phyloP scores from a whole-genome alignment of 2,113 vertebrate genomes.

The Corythoichthys intestinalis region DNA sequence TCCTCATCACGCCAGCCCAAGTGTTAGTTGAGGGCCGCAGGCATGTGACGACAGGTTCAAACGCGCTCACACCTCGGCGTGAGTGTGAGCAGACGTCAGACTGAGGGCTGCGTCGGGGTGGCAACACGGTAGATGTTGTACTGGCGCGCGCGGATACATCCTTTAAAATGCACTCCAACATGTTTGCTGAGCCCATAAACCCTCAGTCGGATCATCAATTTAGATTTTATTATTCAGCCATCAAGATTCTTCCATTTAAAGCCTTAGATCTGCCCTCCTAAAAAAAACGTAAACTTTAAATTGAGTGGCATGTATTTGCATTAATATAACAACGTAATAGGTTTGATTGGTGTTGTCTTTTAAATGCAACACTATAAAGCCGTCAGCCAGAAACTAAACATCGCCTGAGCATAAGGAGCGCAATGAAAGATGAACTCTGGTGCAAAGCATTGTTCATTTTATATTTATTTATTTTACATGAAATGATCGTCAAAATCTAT shows the following conservation, averaged over 20 bases:
- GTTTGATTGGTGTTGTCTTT: constrained; percentile 25
- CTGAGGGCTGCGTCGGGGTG: constrained; percentile 15
- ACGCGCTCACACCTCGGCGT: constrained; percentile 14
- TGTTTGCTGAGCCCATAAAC: background rate
- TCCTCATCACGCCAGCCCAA: constrained; percentile 22
- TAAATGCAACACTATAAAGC: constrained; percentile 37
- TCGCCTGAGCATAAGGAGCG: constrained; percentile 29
- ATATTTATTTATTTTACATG: constrained; percentile 39
- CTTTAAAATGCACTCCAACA: background rate
- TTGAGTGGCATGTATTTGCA: background rate
- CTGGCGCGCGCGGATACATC: background rate
- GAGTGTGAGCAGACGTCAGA: constrained; percentile 26
- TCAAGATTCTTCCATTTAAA: background rate
- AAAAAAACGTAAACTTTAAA: background rate
- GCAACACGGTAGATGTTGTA: constrained; percentile 7
- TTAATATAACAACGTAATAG: constrained; percentile 2
- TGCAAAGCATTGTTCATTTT: constrained; percentile 51
- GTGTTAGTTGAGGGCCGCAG: constrained; percentile 25
- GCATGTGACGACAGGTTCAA: constrained; percentile 35
- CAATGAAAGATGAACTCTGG: constrained; percentile 57
- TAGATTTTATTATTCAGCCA: background rate
- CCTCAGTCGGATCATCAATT: background rate
- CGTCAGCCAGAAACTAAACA: constrained; percentile 37
- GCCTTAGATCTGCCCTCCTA: background rate
- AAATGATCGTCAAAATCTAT: constrained; percentile 63